Conservation (phyloP, 2,888 invertebrate species). For the Tiliacea aurago region DNA sequence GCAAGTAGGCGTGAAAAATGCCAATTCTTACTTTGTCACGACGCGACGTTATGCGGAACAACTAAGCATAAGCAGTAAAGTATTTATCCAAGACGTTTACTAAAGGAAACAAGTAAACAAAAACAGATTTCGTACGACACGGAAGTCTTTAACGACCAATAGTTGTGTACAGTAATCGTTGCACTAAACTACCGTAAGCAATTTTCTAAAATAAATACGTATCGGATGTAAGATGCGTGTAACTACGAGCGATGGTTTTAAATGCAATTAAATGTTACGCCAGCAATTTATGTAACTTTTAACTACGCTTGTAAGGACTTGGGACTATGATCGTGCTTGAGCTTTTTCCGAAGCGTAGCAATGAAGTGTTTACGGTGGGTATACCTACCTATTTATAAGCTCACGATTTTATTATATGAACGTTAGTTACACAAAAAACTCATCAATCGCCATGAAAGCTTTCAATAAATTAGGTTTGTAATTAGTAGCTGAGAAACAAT, state of each 20-base stretch:
- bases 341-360: slow-evolving; percentile 7
- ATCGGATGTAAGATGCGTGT: slow-evolving; percentile 37
- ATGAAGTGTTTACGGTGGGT: slow-evolving; percentile 1
- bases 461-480: background rate
- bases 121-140: slow-evolving; percentile 33
- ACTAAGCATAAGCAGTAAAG: slow-evolving; percentile 20
- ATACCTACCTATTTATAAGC: background rate
- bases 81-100: slow-evolving; percentile 14
- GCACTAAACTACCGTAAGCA: slow-evolving; percentile 44
- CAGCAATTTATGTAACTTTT: slow-evolving; percentile 46
- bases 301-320: slow-evolving; percentile 7
- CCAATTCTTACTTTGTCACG: slow-evolving; percentile 76
- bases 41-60: slow-evolving; percentile 66
- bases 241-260: slow-evolving; percentile 37
- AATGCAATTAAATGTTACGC: slow-evolving; percentile 49
- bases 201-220: slow-evolving; percentile 47
- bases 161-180: slow-evolving; percentile 35
- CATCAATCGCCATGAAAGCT: background rate
- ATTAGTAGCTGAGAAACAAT: background rate
- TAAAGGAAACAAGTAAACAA: slow-evolving; percentile 34
- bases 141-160: slow-evolving; percentile 43
- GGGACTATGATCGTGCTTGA: slow-evolving; percentile 5
- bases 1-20: slow-evolving; percentile 81
- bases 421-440: background rate
- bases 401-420: slow-evolving; percentile 1